These are phyloP conservation scores for Ara ararauna DNA, from an alignment of 2,797 vertebrate genomes.

Conservation along the genomic window DNA sequence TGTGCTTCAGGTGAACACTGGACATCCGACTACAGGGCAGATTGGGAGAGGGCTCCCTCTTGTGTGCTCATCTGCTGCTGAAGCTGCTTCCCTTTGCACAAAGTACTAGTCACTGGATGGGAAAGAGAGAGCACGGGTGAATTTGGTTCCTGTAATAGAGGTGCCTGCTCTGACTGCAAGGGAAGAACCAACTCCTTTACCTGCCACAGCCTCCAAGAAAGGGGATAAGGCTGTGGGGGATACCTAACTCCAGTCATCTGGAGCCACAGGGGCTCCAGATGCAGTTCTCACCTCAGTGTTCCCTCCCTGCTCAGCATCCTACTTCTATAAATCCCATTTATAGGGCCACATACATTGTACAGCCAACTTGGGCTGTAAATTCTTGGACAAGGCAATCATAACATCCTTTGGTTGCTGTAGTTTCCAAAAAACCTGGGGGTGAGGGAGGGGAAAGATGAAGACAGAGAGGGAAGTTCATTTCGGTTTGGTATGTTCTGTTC, in stretches of 20 bases:
- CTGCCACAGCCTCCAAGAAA: neutral
- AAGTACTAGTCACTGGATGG: neutral
- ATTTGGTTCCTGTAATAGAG: accelerated
- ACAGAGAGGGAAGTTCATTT: neutral
- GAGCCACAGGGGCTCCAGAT: accelerated
- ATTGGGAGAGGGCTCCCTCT: slow-evolving; percentile 15
- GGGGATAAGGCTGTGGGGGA: neutral
- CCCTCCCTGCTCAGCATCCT: neutral
- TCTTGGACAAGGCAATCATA: neutral
- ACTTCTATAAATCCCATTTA: neutral
- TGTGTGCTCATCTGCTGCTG: neutral
- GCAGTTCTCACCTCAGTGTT: neutral
- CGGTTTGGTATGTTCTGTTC: neutral
- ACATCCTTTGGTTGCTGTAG: neutral
- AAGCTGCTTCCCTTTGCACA: neutral
- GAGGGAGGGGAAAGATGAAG: accelerated
- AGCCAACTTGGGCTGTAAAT: neutral
- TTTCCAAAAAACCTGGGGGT: neutral
- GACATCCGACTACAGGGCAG: neutral
- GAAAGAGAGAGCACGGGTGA: neutral
- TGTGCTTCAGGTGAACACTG: neutral
- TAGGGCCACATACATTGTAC: neutral
- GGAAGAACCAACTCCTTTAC: neutral
- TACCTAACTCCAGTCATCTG: neutral
- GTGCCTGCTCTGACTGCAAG: neutral